These are phyloP conservation scores for Cantharis rufa DNA, from an alignment of 2,888 invertebrate genomes.

Conservation along the genomic window DNA sequence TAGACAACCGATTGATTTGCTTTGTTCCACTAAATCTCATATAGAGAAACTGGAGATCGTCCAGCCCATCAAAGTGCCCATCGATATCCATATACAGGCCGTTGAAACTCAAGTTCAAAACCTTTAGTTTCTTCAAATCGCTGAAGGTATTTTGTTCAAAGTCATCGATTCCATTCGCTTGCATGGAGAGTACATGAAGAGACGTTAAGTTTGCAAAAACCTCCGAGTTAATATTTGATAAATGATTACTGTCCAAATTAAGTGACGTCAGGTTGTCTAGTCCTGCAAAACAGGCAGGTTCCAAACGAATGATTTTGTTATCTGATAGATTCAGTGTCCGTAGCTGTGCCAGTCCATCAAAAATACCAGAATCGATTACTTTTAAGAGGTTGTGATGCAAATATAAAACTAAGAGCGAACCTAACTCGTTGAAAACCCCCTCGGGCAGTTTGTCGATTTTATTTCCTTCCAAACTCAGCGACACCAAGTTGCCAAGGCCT, in stretches of 20 bases:
- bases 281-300: not conserved
- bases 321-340: not conserved
- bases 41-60: constrained; percentile 2
- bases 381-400: not conserved
- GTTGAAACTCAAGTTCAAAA: not conserved
- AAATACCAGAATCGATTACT: not conserved
- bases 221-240: not conserved
- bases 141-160: not conserved
- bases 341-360: not conserved
- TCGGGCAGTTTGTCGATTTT: not conserved
- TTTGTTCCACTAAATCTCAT: not conserved
- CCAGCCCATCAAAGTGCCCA: constrained; percentile 6
- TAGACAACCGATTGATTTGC: not conserved
- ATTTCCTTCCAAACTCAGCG: not conserved
- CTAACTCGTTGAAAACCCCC: not conserved
- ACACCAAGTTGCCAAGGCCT: not conserved
- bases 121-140: not conserved
- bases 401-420: not conserved
- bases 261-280: not conserved
- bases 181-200: not conserved
- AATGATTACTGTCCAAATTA: not conserved
- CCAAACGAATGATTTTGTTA: not conserved
- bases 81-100: not conserved
- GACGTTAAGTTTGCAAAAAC: not conserved
- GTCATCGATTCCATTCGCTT: not conserved